Conservation (phyloP, 2,888 invertebrate genomes). For the Ormyrus rosae region DNA sequence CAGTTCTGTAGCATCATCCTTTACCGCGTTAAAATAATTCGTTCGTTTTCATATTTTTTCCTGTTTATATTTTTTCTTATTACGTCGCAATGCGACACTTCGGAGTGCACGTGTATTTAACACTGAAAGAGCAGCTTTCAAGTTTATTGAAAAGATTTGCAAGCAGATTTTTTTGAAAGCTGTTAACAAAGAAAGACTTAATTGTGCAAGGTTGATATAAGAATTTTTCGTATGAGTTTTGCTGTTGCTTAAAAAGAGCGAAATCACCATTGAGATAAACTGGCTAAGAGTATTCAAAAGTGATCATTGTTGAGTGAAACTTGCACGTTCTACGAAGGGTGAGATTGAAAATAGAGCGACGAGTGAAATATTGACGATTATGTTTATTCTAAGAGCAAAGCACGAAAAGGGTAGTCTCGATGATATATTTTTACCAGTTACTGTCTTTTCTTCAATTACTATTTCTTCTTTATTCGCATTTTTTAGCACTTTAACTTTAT, state of each 20-base stretch:
- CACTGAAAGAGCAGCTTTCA: conserved; percentile 31
- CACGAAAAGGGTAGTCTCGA: conserved; percentile 33
- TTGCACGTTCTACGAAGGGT: conserved; percentile 31
- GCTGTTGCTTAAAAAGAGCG: conserved; percentile 40
- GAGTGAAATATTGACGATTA: conserved; percentile 46
- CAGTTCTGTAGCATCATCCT: conserved; percentile 31
- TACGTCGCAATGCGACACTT: conserved; percentile 17
- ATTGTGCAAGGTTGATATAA: conserved; percentile 41
- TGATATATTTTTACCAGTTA: conserved; percentile 44
- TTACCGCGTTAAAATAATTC: conserved; percentile 5
- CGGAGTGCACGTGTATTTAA: conserved; percentile 31
- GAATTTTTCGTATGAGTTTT: conserved; percentile 47
- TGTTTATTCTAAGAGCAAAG: conserved; percentile 15
- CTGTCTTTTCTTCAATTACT: conserved; percentile 7
- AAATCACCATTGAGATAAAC: conserved; percentile 49
- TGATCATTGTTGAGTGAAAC: conserved; percentile 49
- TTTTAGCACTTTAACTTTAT: conserved; percentile 15
- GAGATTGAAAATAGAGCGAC: conserved; percentile 46
- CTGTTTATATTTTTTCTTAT: conserved; percentile 13
- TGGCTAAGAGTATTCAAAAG: conserved; percentile 49
- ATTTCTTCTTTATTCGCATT: conserved; percentile 15
- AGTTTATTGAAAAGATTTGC: conserved; percentile 51
- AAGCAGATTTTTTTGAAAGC: conserved; percentile 41
- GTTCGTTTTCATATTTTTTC: conserved; percentile 29
- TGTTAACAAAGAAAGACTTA: conserved; percentile 36